These are phyloP conservation scores for Halcyon badia DNA, from an alignment of 2,797 vertebrate genomes.

Conservation along the genomic window DNA sequence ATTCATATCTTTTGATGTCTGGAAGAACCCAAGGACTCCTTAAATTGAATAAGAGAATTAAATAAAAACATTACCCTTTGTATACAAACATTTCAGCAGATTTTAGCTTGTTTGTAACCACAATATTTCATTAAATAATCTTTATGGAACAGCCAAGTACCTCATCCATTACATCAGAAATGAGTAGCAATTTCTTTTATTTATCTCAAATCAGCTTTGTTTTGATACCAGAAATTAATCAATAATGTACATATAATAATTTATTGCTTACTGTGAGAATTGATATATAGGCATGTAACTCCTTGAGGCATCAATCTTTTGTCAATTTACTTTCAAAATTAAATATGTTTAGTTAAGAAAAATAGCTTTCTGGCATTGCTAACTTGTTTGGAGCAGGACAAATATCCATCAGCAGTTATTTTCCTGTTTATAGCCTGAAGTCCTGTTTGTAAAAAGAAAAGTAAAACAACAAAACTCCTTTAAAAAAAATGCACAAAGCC, in stretches of 20 bases:
- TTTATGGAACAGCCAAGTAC: neutral
- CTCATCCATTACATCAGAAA: neutral
- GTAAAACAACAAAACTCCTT: fast-evolving
- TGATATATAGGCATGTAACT: neutral
- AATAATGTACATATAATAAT: neutral
- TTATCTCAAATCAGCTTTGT: neutral
- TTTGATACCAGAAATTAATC: neutral
- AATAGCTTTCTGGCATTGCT: neutral
- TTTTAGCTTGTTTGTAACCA: constrained; percentile 33
- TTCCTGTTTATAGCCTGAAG: neutral
- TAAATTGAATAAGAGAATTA: neutral
- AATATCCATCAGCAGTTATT: neutral
- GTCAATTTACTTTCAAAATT: neutral
- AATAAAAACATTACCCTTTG: constrained; percentile 13
- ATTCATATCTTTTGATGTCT: constrained; percentile 25
- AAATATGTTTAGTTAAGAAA: neutral
- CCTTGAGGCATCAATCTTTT: neutral
- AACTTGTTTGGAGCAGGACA: neutral
- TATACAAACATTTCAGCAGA: neutral
- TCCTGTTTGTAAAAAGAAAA: neutral
- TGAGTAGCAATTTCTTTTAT: neutral
- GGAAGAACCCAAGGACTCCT: neutral
- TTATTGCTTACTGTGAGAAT: neutral
- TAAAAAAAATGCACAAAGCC: neutral
- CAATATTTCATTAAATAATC: constrained; percentile 20